These are phyloP conservation scores for Beris morrisii DNA, from an alignment of 2,888 invertebrate genomes.

Conservation along the genomic window DNA sequence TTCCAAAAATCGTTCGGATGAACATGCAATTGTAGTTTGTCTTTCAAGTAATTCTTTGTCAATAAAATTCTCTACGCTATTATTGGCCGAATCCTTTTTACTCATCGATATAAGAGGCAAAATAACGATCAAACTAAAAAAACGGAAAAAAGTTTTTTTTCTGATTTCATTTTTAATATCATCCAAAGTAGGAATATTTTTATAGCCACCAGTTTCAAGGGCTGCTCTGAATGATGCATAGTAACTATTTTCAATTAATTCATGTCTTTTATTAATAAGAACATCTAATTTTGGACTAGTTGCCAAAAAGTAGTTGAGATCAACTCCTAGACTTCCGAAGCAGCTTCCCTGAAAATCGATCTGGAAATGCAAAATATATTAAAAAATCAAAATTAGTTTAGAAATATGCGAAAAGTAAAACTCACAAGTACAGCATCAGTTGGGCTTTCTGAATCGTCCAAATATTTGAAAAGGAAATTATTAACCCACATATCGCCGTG, in stretches of 20 bases:
- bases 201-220: constrained; percentile 36
- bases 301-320: constrained; percentile 53
- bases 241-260: constrained; percentile 47
- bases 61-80: constrained; percentile 50
- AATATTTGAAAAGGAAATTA: constrained; percentile 58
- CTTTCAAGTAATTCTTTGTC: constrained; percentile 41
- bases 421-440: background rate
- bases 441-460: background rate
- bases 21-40: background rate
- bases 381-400: background rate
- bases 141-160: constrained; percentile 50
- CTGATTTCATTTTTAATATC: constrained; percentile 48
- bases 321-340: constrained; percentile 52
- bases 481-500: constrained; percentile 61
- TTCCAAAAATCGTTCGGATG: constrained; percentile 4
- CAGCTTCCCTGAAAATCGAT: constrained; percentile 51
- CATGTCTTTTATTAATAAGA: constrained; percentile 44
- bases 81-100: constrained; percentile 52
- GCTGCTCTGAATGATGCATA: constrained; percentile 43
- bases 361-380: constrained; percentile 39
- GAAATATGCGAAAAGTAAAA: background rate
- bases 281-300: constrained; percentile 48
- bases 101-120: constrained; percentile 54
- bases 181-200: constrained; percentile 44
- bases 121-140: constrained; percentile 53